Evolutionary conservation across 2,888 invertebrate genomes (phyloP), one percentile per base, ranked within the genome.

Genomic region (Drosophila anomelani): DNA sequence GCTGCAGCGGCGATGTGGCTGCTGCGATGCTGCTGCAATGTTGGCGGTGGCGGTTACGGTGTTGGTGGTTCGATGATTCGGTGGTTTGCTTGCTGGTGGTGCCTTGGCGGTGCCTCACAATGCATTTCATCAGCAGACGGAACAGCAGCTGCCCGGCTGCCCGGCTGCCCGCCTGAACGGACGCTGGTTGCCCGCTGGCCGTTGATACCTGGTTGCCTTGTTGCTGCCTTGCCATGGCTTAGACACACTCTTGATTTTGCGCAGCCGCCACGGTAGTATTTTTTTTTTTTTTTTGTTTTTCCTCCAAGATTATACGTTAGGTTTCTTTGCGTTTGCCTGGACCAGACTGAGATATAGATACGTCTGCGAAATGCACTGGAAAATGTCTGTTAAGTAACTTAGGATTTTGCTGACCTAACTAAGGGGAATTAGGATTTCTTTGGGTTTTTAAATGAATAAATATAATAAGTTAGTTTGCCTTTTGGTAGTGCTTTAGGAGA

Each of bases 221-320:
- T 44, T 49, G 57, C 34, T 69, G 69, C 69, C 70, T 69, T 61
- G 54, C 77, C 79, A 73, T 66, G 73, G 77, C 82, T 81, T 59
- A 85, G 82, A 83, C 82, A 83, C 83, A 84, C 83, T 84, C 83
- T 84, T 84, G 83, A 86, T 84, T 84, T 84, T 84, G 84, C 59
- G 23, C 66, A 64, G 71, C 72, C 43, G 70, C 55, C 32, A 39
- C 41, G 29, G n/a, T 61, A 23, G 46, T 23, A 43, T 20, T 20
- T 17, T 44, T 32, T 20, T 20, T 17, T 44, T 32, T n/a, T 32
- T n/a, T 29, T 13, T 32, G 51, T 32, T 32, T 29, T 79, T 71
- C 77, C 86, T 76, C 81, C 67, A 80, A 84, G 87, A 84, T 84
- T 86, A 86, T 86, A 84, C 87, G 83, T 86, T 84, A 81, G 83